A percentile compares a stretch with the other conserved stretches of the same genome.
Conservation (phyloP, 2,888 invertebrate genomes). For the Andrena haemorrhoa region DNA sequence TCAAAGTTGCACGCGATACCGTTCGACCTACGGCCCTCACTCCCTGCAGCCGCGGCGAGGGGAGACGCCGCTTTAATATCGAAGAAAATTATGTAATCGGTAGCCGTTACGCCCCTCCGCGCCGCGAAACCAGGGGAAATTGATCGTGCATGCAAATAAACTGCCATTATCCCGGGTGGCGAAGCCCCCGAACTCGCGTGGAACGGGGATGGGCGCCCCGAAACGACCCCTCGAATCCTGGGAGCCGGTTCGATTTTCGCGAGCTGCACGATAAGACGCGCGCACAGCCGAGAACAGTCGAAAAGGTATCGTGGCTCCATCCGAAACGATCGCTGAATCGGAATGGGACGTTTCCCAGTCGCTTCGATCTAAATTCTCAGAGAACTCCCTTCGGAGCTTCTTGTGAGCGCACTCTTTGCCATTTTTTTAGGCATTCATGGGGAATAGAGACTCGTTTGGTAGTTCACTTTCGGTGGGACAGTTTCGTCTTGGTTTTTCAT, state of each 20-base stretch:
- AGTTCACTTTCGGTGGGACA: neutral
- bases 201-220: constrained; percentile 31
- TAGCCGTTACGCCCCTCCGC: constrained; percentile 72
- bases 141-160: constrained; percentile 83
- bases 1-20: constrained; percentile 83
- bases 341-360: neutral
- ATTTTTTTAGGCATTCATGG: neutral
- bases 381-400: neutral
- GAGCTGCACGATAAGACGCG: constrained; percentile 64
- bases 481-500: too few species aligned
- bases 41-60: constrained; percentile 39
- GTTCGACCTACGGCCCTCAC: constrained; percentile 54
- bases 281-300: neutral
- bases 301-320: neutral
- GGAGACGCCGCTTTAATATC: constrained; percentile 81
- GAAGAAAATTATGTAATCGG: constrained; percentile 83
- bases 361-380: neutral
- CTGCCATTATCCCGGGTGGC: constrained; percentile 75
- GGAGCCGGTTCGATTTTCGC: constrained; percentile 67
- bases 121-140: constrained; percentile 65
- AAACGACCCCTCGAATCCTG: constrained; percentile 55
- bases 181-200: constrained; percentile 58
- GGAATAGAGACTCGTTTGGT: neutral
- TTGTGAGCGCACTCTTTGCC: too few species aligned
- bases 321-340: neutral